A percentile compares a stretch with the other conserved stretches of the same genome.
phyloP scores from a whole-genome alignment of 2,797 vertebrate species.

The Phoeniculus purpureus region DNA sequence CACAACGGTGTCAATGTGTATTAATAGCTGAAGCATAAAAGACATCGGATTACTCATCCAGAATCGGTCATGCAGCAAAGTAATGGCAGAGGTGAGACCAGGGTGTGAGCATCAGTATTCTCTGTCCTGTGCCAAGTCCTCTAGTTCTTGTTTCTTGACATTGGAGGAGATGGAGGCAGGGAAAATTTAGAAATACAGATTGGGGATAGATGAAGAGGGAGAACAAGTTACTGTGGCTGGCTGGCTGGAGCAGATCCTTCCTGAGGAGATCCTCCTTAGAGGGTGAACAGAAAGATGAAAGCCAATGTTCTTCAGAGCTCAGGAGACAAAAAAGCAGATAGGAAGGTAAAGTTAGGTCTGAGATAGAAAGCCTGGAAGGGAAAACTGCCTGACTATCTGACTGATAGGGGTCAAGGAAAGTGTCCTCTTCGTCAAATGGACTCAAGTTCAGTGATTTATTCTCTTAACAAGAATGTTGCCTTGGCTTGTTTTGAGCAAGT shows the following conservation, averaged over 20 bases:
- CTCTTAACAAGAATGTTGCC: neutral
- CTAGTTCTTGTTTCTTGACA: neutral
- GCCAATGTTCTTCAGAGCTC: neutral
- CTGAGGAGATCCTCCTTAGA: neutral
- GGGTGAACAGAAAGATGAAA: neutral
- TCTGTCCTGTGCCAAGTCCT: neutral
- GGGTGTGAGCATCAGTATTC: neutral
- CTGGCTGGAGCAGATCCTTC: neutral
- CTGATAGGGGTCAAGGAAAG: neutral
- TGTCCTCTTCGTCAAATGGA: neutral
- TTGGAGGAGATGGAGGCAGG: neutral
- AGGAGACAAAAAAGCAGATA: neutral
- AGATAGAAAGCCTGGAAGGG: neutral
- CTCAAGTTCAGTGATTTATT: neutral
- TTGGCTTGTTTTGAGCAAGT: neutral
- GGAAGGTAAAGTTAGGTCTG: fast-evolving
- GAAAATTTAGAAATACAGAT: too few relatives aligned
- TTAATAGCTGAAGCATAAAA: neutral
- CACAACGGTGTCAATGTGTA: neutral
- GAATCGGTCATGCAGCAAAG: neutral
- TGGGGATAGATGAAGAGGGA: neutral
- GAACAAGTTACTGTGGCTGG: neutral
- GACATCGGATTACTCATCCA: neutral
- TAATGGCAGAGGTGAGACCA: neutral
- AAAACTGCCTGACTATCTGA: neutral